Evolutionary conservation across 2,113 vertebrate species (phyloP).

Genomic region (Sceloporus tristichus): DNA sequence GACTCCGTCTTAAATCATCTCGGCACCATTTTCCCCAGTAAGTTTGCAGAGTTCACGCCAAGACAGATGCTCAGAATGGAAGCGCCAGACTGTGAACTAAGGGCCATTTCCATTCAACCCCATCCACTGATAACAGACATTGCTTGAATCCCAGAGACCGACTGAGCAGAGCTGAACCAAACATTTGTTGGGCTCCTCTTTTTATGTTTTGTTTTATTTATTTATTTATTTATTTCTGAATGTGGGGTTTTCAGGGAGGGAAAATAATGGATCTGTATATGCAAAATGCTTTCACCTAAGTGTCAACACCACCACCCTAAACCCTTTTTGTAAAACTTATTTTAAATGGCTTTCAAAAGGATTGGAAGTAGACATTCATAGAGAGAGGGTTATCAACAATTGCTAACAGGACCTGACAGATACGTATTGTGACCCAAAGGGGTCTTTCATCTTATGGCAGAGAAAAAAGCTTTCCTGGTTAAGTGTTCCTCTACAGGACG

Average conservation of each 20-base stretch:
- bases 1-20: conserved; percentile 69
- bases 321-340: not conserved
- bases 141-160: not conserved
- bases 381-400: too few species aligned
- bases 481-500: too few species aligned
- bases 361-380: not conserved
- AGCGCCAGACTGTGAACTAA: not conserved
- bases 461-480: too few species aligned
- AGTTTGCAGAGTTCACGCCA: conserved; percentile 51
- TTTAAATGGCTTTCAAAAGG: not conserved
- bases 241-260: not conserved
- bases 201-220: too few species aligned
- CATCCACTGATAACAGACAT: not conserved
- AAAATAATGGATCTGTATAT: not conserved
- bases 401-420: not conserved
- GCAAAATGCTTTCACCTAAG: not conserved
- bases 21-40: conserved; percentile 50
- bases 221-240: not conserved
- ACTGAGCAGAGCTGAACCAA: too few species aligned
- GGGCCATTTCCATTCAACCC: not conserved
- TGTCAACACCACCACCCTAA: not conserved
- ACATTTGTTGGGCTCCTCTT: not conserved
- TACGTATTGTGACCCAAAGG: not conserved
- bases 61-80: not conserved
- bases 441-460: not conserved